These are phyloP conservation scores for Aphodius sticticus DNA, from an alignment of 2,888 invertebrate genomes.

Conservation along the genomic window DNA sequence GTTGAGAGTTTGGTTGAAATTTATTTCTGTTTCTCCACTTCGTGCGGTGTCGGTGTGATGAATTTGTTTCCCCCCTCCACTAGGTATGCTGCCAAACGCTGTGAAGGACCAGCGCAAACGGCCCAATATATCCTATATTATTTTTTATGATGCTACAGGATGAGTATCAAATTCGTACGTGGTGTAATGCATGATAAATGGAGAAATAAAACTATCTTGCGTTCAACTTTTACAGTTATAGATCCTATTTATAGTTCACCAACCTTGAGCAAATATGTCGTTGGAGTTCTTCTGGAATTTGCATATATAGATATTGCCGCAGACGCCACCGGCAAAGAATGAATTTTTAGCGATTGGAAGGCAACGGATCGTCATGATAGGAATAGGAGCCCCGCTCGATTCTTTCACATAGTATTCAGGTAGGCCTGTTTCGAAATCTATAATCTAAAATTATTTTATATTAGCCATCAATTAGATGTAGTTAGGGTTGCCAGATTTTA, in stretches of 20 bases:
- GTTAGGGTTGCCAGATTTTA: too few relatives aligned
- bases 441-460: constrained; percentile 45
- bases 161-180: not conserved
- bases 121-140: not conserved
- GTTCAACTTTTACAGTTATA: constrained; percentile 9
- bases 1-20: too few relatives aligned
- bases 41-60: too few relatives aligned
- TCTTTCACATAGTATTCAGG: constrained; percentile 41
- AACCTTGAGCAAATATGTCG: constrained; percentile 50
- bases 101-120: too few relatives aligned
- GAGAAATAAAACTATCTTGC: not conserved
- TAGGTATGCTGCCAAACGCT: too few relatives aligned
- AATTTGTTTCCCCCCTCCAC: too few relatives aligned
- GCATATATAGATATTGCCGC: constrained; percentile 54
- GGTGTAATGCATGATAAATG: not conserved
- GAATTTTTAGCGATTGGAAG: constrained; percentile 46
- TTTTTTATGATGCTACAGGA: not conserved
- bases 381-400: constrained; percentile 48
- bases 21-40: too few relatives aligned
- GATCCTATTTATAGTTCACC: constrained; percentile 14
- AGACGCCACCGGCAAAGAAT: constrained; percentile 54
- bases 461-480: not conserved
- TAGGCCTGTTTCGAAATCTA: constrained; percentile 49
- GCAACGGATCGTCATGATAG: constrained; percentile 53
- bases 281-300: constrained; percentile 46